Evolutionary conservation across 2,113 vertebrate genomes (phyloP), one percentile per base, ranked within the genome.

Genomic region (Peromyscus maniculatus): DNA sequence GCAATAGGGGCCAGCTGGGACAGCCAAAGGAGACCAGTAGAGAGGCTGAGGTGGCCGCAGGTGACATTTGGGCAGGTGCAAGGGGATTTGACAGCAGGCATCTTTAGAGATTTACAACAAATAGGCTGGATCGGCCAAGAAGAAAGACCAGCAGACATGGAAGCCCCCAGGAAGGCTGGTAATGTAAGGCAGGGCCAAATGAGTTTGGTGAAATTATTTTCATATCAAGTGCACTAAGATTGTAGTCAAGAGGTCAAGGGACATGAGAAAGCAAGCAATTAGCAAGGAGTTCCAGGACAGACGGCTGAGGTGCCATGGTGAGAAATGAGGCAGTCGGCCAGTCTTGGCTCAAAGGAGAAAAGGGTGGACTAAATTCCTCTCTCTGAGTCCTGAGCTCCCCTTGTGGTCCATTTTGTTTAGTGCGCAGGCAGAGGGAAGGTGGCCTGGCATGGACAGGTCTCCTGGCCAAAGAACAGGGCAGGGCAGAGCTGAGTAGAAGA

Each of bases 401-500:
- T 0, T 4, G 3, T 5, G 0, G 8, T 36, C 71, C 5, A 16
- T 12, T 74, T 22, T 62, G 33, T 72, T 13, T 0, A 26, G 43
- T 5, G 4, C 5, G 1, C n/a, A 82, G 33, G 4, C 19, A 75
- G 80, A 74, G 26, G 71, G 9, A 26, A 55, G 24, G 39, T 19
- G 7, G 2, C 36, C 74, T 33, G 66, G 62, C 4, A 3, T 39
- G 15, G 19, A 26, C 4, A n/a, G 36, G 71, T 26, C 22, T 24
- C 26, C 57, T 75, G 43, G 62, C 0, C 8, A 62, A 0, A 22
- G 24, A n/a, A 46, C 22, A 7, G 66, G 66, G 4, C 17, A 22
- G 55, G 52, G 19, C 5, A 6, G 64, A 19, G 24, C 36, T 49
- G 19, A 19, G 67, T 52, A 28, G 43, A 79, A 52, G 49, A 39